A percentile compares a stretch with the other conserved stretches of the same genome.
These are phyloP conservation scores for Perdita meconis DNA, from an alignment of 2,888 invertebrate species.

Conservation along the genomic window DNA sequence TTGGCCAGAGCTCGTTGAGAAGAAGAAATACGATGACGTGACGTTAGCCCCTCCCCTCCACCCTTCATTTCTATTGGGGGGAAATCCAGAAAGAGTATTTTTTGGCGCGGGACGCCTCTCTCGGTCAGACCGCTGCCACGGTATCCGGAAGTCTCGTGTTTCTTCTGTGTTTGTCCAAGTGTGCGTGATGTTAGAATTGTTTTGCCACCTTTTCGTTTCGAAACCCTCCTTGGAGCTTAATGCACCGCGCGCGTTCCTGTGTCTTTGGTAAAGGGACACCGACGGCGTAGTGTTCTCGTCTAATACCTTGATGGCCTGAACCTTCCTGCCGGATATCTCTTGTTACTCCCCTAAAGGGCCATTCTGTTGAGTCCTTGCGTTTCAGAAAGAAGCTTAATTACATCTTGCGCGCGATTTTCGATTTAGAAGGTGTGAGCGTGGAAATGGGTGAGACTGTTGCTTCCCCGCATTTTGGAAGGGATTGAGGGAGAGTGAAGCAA, in stretches of 20 bases:
- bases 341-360: slow-evolving; percentile 6
- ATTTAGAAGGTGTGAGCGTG: background rate
- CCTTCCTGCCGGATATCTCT: slow-evolving; percentile 9
- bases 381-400: background rate
- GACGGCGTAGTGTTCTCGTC: slow-evolving; percentile 39
- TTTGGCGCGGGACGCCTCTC: slow-evolving; percentile 31
- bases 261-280: slow-evolving; percentile 66
- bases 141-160: slow-evolving; percentile 74
- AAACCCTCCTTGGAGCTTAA: slow-evolving; percentile 44
- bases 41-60: background rate
- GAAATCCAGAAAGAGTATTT: slow-evolving; percentile 38
- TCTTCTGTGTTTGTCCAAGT: slow-evolving; percentile 76
- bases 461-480: no score
- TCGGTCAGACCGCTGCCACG: slow-evolving; percentile 19
- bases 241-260: slow-evolving; percentile 59
- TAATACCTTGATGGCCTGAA: slow-evolving; percentile 32
- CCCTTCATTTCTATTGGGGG: background rate
- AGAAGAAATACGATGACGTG: slow-evolving; percentile 32
- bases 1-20: background rate
- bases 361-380: slow-evolving; percentile 1
- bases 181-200: slow-evolving; percentile 70
- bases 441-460: background rate
- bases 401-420: no score
- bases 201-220: slow-evolving; percentile 64
- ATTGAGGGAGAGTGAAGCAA: no score